Conservation (phyloP, 2,888 invertebrate genomes). For the Nudaria mundana region DNA sequence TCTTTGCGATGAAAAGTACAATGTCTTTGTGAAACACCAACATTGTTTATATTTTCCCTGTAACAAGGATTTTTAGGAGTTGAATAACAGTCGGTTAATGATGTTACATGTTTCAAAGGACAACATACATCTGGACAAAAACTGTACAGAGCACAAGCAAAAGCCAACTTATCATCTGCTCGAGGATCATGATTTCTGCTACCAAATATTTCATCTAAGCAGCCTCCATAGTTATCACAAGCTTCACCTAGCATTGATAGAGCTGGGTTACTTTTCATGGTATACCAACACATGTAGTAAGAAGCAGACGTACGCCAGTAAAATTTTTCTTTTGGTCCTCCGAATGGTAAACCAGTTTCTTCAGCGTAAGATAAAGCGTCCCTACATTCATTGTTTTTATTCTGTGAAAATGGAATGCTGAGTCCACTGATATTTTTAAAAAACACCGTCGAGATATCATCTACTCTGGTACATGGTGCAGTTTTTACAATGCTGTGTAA, state of each 20-base stretch:
- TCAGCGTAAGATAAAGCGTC: constrained; percentile 63
- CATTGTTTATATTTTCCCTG: constrained; percentile 41
- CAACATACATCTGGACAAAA: constrained; percentile 86
- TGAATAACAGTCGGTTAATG: constrained; percentile 63
- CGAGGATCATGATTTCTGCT: constrained; percentile 77
- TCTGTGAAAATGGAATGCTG: constrained; percentile 13
- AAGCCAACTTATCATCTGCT: constrained; percentile 76
- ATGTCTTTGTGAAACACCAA: constrained; percentile 6
- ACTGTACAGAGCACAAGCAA: constrained; percentile 82
- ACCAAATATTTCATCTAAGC: constrained; percentile 65
- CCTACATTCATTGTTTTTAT: constrained; percentile 68
- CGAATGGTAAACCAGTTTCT: constrained; percentile 73
- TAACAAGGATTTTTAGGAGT: constrained; percentile 76
- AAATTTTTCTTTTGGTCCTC: constrained; percentile 80
- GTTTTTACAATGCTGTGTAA: constrained; percentile 58
- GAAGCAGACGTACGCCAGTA: constrained; percentile 83
- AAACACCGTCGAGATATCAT: constrained; percentile 75
- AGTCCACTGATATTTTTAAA: constrained; percentile 47
- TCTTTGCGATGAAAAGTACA: constrained; percentile 54
- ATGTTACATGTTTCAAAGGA: constrained; percentile 66
- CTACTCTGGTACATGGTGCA: constrained; percentile 66
- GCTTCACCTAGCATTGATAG: constrained; percentile 76
- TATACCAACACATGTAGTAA: constrained; percentile 86
- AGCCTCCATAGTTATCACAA: constrained; percentile 84
- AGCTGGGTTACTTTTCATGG: constrained; percentile 76